A percentile compares a stretch with the other conserved stretches of the same genome.
Evolutionary conservation across 2,888 invertebrate genomes (phyloP).

Genomic region (Spicauda simplicius): DNA sequence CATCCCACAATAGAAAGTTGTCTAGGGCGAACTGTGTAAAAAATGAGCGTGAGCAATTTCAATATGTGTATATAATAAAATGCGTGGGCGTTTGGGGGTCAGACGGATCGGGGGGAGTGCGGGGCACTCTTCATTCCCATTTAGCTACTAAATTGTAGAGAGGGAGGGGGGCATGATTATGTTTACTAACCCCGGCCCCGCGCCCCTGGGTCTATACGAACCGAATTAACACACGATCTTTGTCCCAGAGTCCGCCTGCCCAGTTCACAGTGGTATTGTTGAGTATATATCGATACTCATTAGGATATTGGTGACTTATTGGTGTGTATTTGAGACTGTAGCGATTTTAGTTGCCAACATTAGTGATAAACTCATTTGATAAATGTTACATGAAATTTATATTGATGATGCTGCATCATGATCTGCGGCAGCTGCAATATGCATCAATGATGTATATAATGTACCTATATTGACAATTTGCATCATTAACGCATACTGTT

Average conservation of each 20-base stretch:
- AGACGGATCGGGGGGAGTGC: slow-evolving; percentile 59
- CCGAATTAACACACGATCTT: slow-evolving; percentile 81
- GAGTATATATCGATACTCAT: background rate
- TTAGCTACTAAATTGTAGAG: slow-evolving; percentile 81
- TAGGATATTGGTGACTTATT: no score
- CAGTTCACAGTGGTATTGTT: background rate
- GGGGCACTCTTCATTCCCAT: slow-evolving; percentile 79
- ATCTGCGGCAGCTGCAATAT: no score
- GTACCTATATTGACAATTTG: no score
- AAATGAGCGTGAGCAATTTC: slow-evolving; percentile 33
- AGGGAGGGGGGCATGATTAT: slow-evolving; percentile 80
- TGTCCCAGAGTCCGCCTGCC: slow-evolving; percentile 58
- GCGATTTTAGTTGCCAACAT: no score
- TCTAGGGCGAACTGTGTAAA: slow-evolving; percentile 12
- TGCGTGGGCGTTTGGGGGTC: slow-evolving; percentile 63
- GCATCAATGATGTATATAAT: no score
- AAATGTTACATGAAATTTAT: no score
- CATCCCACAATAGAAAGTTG: slow-evolving; percentile 25
- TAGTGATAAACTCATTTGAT: no score
- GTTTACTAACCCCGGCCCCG: slow-evolving; percentile 77
- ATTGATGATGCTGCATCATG: no score
- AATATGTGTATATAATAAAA: slow-evolving; percentile 53
- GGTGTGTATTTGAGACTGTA: no score
- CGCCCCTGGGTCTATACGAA: slow-evolving; percentile 69
- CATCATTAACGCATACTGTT: no score